Base-by-base conservation (phyloP, 2,113 vertebrate genomes). In the Pituophis catenifer region DNA sequence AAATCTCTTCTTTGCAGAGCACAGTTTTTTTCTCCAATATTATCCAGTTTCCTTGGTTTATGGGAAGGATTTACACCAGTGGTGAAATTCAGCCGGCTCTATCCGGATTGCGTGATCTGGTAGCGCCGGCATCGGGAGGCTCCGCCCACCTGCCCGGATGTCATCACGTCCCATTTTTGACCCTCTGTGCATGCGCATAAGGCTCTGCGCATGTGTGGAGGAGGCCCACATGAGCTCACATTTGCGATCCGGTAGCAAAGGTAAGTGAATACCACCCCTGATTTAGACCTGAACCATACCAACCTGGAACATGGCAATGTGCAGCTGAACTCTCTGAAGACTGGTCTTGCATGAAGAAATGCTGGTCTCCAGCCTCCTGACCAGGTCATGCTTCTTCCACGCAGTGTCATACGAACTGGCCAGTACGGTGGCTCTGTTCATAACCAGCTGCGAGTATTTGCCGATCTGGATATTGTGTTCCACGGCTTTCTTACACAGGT, bases 261-360 rank as follows among this genome's bases (percentile, higher is more conserved):
- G 44, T 48, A 48, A 48, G 4, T 48, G 44, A 48, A 48, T 48
- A 48, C 44, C 6, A 50, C 6, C 48, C 48, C 6, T 7, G 5
- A 48, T 90, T 53, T 29, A 13, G 62, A 12, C 19, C 13, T 75
- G 44, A 75, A 38, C 10, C 53, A 15, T 5, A 33, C 29, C 96
- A 81, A 99, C 99, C 98, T 99, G 99, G 95, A 99, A 99, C 99
- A 99, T 99, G 89, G 99, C 98, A 4, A 98, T 98, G 95, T 99
- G 99, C 92, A 99, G 95, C 96, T 99, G 99, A 23, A 98, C 98
- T 53, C 99, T 98, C 97, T 99, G 99, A 91, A 99, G 97, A 93
- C 99, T 99, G 93, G 99, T 99, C 97, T 99, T 99, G 93, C 98
- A 98, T 0, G 99, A 98, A 0, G 99, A 98, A 86, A 99, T 98